These are phyloP conservation scores for Pseudococcus viburni DNA, from an alignment of 2,888 invertebrate genomes.

Conservation along the genomic window DNA sequence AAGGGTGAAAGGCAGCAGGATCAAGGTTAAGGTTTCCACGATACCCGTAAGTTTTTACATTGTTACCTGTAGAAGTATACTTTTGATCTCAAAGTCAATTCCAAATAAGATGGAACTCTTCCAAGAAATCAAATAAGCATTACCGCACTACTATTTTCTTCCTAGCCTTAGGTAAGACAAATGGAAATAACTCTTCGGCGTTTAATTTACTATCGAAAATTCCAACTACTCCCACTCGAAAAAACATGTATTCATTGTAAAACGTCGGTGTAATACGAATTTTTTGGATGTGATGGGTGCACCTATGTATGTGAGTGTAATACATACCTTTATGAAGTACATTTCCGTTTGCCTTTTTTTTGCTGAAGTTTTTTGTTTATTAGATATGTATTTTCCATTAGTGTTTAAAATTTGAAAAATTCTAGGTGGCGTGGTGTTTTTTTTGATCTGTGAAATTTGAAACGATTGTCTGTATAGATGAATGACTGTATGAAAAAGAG, in stretches of 20 bases:
- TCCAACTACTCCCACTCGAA: slow-evolving; percentile 29
- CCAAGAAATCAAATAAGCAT: slow-evolving; percentile 29
- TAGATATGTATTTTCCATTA: too few species aligned
- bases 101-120: slow-evolving; percentile 15
- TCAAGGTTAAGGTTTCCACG: neutral
- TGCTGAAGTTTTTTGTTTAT: too few species aligned
- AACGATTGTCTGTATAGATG: too few species aligned
- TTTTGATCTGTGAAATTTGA: too few species aligned
- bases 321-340: neutral
- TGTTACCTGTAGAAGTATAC: neutral
- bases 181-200: slow-evolving; percentile 12
- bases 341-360: neutral
- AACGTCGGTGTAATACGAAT: neutral
- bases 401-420: too few species aligned
- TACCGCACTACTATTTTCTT: slow-evolving; percentile 3
- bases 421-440: too few species aligned
- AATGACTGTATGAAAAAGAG: too few species aligned
- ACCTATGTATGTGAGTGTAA: neutral
- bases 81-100: slow-evolving; percentile 31
- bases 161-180: neutral
- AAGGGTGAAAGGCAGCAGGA: too few species aligned
- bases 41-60: neutral
- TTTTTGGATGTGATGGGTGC: neutral
- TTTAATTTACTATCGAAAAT: slow-evolving; percentile 1
- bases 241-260: neutral